These are phyloP conservation scores for Ditylenchus dipsaci DNA, from an alignment of 1,140 invertebrate species.

Conservation along the genomic window DNA sequence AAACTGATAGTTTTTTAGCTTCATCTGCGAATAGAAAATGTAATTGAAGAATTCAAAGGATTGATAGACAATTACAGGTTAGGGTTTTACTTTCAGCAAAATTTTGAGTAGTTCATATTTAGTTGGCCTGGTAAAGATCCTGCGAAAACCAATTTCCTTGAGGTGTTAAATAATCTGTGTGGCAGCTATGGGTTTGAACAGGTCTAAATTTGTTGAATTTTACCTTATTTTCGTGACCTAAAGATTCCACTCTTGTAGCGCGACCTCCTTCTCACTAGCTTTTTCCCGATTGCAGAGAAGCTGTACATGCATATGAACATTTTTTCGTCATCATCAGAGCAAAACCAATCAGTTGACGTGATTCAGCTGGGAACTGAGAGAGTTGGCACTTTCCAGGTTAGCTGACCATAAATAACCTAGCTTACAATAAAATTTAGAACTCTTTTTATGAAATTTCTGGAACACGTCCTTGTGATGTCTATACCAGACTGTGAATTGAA, in stretches of 20 bases:
- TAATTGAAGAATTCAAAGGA: background rate
- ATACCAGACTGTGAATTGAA: background rate
- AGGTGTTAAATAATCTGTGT: background rate
- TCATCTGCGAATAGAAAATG: background rate
- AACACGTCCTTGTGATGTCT: background rate
- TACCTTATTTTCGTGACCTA: background rate
- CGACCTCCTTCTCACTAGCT: background rate
- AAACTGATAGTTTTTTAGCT: background rate
- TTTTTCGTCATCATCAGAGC: no score
- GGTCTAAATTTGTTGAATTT: background rate
- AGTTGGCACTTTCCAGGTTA: background rate
- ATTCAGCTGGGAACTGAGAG: background rate
- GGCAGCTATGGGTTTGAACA: background rate
- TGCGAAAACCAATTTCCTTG: background rate
- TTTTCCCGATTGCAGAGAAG: background rate
- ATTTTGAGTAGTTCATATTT: background rate
- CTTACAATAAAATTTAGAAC: no score
- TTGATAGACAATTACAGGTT: background rate
- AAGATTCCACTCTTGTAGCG: background rate
- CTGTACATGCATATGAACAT: background rate
- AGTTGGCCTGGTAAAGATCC: background rate
- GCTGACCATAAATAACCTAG: no score
- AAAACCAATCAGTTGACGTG: no score
- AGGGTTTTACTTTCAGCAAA: background rate
- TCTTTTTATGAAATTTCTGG: background rate